Base-by-base conservation (phyloP, 2,888 invertebrate genomes). In the Cactoblastis cactorum region DNA sequence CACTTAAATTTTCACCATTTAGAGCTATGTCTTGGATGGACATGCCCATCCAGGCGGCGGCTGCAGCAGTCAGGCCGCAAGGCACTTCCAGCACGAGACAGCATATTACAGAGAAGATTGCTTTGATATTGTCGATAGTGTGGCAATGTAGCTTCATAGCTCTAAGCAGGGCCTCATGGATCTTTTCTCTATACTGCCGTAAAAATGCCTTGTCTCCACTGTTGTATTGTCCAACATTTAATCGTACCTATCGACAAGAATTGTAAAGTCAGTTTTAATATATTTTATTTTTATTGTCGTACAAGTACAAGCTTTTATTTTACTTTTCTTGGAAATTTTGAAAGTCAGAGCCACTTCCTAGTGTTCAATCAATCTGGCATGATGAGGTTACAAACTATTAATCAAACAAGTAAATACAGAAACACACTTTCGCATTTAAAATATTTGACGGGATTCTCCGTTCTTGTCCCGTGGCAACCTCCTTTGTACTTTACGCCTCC, bases 61-160 rank as follows among this genome's bases (percentile, higher is more conserved):
- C 83, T 0, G 92, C 92, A 0, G 92, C 92, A 0, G 91, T 91
- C 60, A 91, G 88, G 0, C 92, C 92, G 51, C 92, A 92, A 0
- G 93, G 93, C 11, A 93, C 85, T 66, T 92, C 93, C 8, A 92
- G 69, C 0, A 91, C 77, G 1, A 92, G 73, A 39, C 91, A 69
- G 45, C 91, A 91, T n/a, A 92, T 75, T 0, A 91, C 83, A 33
- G 89, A 80, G 59, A 91, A 93, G 0, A 90, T 70, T 3, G 83
- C 83, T 59, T 92, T 91, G 19, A 93, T 61, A 58, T 92, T 91
- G n/a, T 84, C 71, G 33, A 80, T 74, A 5, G 71, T 80, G 0
- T 67, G 59, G 14, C 83, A 80, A 57, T 93, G 92, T 41, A 73
- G 69, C 38, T 80, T 67, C 1, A 91, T 63, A 5, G 91, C 89